Evolutionary conservation across 2,797 vertebrate species (phyloP).

Genomic region (Poecilia wingei): DNA sequence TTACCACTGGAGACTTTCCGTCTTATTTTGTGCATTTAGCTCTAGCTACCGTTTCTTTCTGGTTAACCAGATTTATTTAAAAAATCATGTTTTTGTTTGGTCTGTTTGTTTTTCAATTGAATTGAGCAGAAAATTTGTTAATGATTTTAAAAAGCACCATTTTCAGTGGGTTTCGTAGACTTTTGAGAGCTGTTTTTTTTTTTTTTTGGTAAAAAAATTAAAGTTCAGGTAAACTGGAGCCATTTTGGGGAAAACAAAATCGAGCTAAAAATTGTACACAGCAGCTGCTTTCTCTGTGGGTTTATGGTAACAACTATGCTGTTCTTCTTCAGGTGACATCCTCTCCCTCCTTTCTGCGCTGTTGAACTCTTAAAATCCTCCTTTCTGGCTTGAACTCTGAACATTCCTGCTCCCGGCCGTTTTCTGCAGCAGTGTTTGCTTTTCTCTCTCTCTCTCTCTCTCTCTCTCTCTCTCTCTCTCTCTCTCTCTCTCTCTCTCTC

Average conservation of each 20-base stretch:
- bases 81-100: background rate
- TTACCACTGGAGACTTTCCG: background rate
- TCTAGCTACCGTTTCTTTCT: background rate
- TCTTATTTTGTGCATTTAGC: background rate
- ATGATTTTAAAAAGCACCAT: background rate
- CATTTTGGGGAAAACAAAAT: background rate
- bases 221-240: slow-evolving; percentile 71
- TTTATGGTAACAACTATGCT: slow-evolving; percentile 71
- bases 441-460: background rate
- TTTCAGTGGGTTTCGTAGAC: slow-evolving; percentile 13
- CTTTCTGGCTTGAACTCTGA: slow-evolving; percentile 59
- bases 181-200: slow-evolving; percentile 37
- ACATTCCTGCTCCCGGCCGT: slow-evolving; percentile 77
- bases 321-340: slow-evolving; percentile 76
- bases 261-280: slow-evolving; percentile 32
- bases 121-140: background rate
- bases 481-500: background rate
- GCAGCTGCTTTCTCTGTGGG: slow-evolving; percentile 30
- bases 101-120: background rate
- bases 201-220: slow-evolving; percentile 11
- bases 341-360: slow-evolving; percentile 26
- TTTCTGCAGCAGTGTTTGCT: slow-evolving; percentile 15
- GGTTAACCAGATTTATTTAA: background rate
- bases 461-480: slow-evolving; percentile 11
- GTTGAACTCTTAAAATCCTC: slow-evolving; percentile 44